phyloP scores from a whole-genome alignment of 1,140 invertebrate species.

The Nasonia longicornis region DNA sequence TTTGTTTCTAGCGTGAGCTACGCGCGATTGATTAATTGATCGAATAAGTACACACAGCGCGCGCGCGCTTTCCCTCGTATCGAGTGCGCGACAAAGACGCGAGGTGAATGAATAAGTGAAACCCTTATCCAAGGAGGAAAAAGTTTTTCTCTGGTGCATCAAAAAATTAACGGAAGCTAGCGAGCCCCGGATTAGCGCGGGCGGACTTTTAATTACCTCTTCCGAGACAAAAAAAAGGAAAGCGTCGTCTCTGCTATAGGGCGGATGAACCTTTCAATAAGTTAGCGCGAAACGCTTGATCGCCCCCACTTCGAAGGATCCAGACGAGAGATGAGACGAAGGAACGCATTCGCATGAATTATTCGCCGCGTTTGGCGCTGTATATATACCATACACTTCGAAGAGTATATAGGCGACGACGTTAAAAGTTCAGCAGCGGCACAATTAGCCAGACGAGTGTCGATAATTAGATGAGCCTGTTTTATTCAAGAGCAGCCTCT shows the following conservation, averaged over 20 bases:
- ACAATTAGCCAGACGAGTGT: conserved; percentile 8
- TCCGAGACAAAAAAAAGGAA: neutral
- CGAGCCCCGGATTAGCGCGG: neutral
- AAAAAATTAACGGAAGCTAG: neutral
- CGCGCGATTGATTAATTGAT: neutral
- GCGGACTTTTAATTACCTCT: neutral
- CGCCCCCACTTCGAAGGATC: neutral
- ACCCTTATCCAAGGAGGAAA: no score
- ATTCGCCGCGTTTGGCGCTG: neutral
- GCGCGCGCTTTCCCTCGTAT: no score
- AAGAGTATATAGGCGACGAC: neutral
- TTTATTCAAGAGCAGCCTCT: neutral
- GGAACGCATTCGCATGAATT: neutral
- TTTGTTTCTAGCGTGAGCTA: neutral
- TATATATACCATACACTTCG: neutral
- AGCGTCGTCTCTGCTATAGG: neutral
- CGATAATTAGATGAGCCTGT: conserved; percentile 15
- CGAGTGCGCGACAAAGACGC: no score
- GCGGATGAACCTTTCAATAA: neutral
- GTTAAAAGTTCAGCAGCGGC: neutral
- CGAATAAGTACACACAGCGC: no score
- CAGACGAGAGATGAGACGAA: neutral
- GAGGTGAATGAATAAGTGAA: no score
- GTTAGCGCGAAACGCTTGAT: conserved; percentile 7
- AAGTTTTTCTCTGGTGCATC: neutral